Conservation (phyloP, 1,140 invertebrate species). For the Hylaeus volcanicus region DNA sequence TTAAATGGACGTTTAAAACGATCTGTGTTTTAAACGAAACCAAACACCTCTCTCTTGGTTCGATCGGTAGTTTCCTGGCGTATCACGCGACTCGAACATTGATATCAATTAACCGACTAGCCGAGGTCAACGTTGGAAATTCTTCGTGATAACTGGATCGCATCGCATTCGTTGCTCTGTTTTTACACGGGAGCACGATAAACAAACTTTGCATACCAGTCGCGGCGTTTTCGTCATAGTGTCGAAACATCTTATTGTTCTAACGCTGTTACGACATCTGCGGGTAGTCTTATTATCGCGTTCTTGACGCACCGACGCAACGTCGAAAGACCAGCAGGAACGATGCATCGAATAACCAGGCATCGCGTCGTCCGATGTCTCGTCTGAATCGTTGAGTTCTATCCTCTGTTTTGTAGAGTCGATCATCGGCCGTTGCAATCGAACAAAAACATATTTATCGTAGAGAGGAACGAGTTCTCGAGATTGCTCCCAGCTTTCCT, state of each 20-base stretch:
- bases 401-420: conserved; percentile 1
- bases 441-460: not conserved
- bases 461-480: not conserved
- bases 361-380: no score
- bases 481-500: conserved; percentile 1
- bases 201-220: conserved; percentile 20
- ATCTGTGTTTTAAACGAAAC: not conserved
- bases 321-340: conserved; percentile 15
- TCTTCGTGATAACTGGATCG: not conserved
- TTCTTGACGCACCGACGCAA: not conserved
- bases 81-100: not conserved
- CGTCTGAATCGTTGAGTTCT: not conserved
- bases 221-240: conserved; percentile 24
- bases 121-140: no score
- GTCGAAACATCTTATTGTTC: conserved; percentile 29
- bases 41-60: not conserved
- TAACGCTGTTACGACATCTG: conserved; percentile 9
- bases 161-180: not conserved
- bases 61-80: no score
- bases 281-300: conserved; percentile 26
- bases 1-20: conserved; percentile 35
- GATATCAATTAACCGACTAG: conserved; percentile 9
- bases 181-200: not conserved
- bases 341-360: not conserved
- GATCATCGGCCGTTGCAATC: not conserved